These are phyloP conservation scores for Takifugu rubripes DNA, from an alignment of 2,797 vertebrate genomes.

Conservation along the genomic window DNA sequence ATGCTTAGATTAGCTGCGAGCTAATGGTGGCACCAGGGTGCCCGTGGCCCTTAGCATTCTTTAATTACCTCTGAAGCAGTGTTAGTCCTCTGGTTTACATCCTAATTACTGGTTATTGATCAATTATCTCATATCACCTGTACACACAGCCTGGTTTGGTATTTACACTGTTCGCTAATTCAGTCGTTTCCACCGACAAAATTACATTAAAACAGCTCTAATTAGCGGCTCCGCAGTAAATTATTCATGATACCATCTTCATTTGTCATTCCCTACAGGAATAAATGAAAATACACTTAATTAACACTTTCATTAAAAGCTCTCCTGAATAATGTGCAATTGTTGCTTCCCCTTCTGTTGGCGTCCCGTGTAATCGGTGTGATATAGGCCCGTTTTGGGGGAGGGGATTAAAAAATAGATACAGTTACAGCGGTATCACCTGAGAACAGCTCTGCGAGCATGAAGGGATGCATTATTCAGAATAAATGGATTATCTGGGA, in stretches of 20 bases:
- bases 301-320: conserved; percentile 55
- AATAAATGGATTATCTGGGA: conserved; percentile 74
- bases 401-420: conserved; percentile 13
- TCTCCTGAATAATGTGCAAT: conserved; percentile 38
- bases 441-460: conserved; percentile 64
- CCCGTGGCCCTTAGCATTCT: too few relatives aligned
- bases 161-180: conserved; percentile 23
- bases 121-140: conserved; percentile 20
- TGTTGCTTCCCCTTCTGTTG: conserved; percentile 48
- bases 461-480: conserved; percentile 70
- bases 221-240: conserved; percentile 36
- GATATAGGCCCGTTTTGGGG: conserved; percentile 47
- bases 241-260: conserved; percentile 39
- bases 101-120: conserved; percentile 30
- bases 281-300: conserved; percentile 56
- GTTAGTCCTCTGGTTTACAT: conserved; percentile 3
- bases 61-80: too few relatives aligned
- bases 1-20: too few relatives aligned
- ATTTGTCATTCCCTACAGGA: conserved; percentile 41
- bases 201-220: conserved; percentile 41
- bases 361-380: conserved; percentile 38
- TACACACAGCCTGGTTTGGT: conserved; percentile 10
- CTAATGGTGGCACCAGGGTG: too few relatives aligned
- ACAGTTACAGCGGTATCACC: conserved; percentile 51
- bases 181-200: conserved; percentile 13